Evolutionary conservation across 2,888 invertebrate species (phyloP).

Genomic region (Lithosia quadra): DNA sequence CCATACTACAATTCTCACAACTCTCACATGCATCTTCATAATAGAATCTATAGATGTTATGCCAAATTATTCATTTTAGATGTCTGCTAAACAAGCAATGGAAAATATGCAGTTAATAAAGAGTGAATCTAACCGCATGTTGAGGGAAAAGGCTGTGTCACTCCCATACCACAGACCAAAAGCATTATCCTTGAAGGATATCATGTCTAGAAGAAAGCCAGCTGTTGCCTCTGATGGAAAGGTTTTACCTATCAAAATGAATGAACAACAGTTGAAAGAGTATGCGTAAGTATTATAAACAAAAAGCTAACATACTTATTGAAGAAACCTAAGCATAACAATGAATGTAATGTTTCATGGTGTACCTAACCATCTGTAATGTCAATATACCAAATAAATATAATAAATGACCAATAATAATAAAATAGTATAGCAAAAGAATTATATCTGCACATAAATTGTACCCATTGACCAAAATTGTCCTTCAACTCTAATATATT

Average conservation of each 20-base stretch:
- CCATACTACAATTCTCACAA: neutral
- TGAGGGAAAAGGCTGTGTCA: slow-evolving; percentile 91
- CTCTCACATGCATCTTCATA: too few relatives aligned
- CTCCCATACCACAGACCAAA: slow-evolving; percentile 96
- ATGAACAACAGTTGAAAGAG: slow-evolving; percentile 88
- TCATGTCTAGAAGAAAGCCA: slow-evolving; percentile 85
- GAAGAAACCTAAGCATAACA: too few relatives aligned
- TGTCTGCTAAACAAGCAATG: slow-evolving; percentile 89
- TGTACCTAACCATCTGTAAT: neutral
- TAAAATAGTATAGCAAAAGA: too few relatives aligned
- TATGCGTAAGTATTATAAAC: slow-evolving; percentile 88
- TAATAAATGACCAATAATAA: too few relatives aligned
- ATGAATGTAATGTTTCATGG: neutral
- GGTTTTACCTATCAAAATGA: slow-evolving; percentile 88
- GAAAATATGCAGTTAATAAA: slow-evolving; percentile 92
- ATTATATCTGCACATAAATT: neutral
- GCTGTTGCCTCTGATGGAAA: slow-evolving; percentile 76
- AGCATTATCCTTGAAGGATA: slow-evolving; percentile 92
- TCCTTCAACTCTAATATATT: too few relatives aligned
- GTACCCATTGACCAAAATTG: too few relatives aligned
- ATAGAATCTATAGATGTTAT: too few relatives aligned
- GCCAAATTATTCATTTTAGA: slow-evolving; percentile 66
- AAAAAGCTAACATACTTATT: neutral
- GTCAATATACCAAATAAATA: too few relatives aligned
- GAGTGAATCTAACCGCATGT: slow-evolving; percentile 93